phyloP scores from a whole-genome alignment of 2,113 vertebrate species.

The Phycodurus eques region DNA sequence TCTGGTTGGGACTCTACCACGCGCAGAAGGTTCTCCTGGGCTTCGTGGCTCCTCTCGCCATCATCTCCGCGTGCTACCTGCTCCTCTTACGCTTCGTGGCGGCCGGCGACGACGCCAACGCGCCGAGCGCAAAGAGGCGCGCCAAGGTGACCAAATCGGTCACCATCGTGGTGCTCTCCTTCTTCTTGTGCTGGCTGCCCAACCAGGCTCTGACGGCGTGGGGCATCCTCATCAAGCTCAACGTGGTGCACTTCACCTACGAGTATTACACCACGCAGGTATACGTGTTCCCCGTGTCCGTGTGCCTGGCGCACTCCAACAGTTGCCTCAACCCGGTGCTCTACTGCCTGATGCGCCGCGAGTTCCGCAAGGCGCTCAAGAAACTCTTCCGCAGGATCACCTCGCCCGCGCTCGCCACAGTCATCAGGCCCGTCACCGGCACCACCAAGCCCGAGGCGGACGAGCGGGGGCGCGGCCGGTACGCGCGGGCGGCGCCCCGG shows the following conservation, averaged over 20 bases:
- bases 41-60: constrained; percentile 81
- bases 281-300: constrained; percentile 89
- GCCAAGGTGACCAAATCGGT: constrained; percentile 92
- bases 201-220: constrained; percentile 92
- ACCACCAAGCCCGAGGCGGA: constrained; percentile 83
- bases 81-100: constrained; percentile 87
- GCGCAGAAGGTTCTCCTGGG: constrained; percentile 90
- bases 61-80: constrained; percentile 87
- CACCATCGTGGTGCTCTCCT: constrained; percentile 89
- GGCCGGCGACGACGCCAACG: constrained; percentile 77
- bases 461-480: constrained; percentile 67
- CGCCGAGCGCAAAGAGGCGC: constrained; percentile 79
- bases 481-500: neutral
- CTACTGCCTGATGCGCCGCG: constrained; percentile 91
- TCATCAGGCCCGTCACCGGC: constrained; percentile 82
- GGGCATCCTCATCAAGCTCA: constrained; percentile 93
- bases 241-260: constrained; percentile 85
- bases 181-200: constrained; percentile 96
- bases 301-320: constrained; percentile 95
- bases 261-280: constrained; percentile 90
- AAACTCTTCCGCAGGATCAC: constrained; percentile 86
- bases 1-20: constrained; percentile 92
- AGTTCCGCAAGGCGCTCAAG: constrained; percentile 89
- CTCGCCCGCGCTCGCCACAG: constrained; percentile 77
- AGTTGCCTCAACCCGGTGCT: constrained; percentile 95